Base-by-base conservation (phyloP, 2,888 invertebrate genomes). In the Cephus pygmeus region DNA sequence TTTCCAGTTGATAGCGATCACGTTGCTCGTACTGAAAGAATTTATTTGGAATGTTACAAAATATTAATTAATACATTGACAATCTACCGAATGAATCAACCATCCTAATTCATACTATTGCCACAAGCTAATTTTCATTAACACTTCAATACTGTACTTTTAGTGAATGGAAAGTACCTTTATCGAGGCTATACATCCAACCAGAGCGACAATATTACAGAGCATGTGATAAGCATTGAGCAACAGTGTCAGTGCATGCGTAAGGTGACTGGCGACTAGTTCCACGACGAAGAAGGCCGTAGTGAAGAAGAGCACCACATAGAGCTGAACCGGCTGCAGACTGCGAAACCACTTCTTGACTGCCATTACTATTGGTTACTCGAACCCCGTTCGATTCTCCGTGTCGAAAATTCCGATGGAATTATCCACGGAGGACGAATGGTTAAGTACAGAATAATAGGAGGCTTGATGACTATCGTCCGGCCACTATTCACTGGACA, bases 171-270 rank as follows among this genome's bases (percentile, higher is more conserved):
- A 33, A 87, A 93, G 92, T 92, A 96, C 97, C 95, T 96, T 95
- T 82, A 96, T 94, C 34, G 96, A 95, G 75, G 96, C 92, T 86
- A 97, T 94, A 88, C 96, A 96, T 56, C 97, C 96, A 71, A 94
- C 92, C 77, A 98, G 94, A 12, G 98, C 97, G 77, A 98, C 95
- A 69, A 98, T 96, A 89, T 98, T 97, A 91, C 98, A 98, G 76
- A 99, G 94, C 94, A 98, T 97, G 92, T 98, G 98, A 92, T 98
- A 98, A 12, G 98, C 96, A 91, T 98, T 97, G 85, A 98, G 96
- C 75, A 98, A 94, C 15, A 98, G 93, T 0, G 98, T 98, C 75
- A 98, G 94, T 1, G 98, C 97, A 92, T 98, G 97, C 2, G 98
- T 97, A 85, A 97, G 93, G 91, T 98, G 97, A 80, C 98, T 97